Base-by-base conservation (phyloP, 2,888 invertebrate genomes). In the Gonocerus acuteangulatus region DNA sequence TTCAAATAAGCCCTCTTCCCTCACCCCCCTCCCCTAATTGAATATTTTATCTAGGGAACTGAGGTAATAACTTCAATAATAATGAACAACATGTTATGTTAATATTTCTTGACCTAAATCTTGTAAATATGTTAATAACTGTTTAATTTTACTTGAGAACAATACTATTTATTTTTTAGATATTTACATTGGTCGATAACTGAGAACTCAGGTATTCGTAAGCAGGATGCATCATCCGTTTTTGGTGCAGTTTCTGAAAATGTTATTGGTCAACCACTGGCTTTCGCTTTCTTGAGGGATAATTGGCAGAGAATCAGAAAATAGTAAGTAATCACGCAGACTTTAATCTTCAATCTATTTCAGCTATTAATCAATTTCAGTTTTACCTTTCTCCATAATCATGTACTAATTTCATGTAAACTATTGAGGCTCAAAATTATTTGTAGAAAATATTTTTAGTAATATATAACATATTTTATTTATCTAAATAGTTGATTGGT, bases 141-240 rank as follows among this genome's bases (percentile, higher is more conserved):
- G n/a, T n/a, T n/a, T n/a, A n/a, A n/a, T n/a, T n/a, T n/a, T n/a
- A n/a, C n/a, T n/a, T 27, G 27, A 27, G 27, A 9, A 4, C 4
- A 27, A 27, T 6, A 6, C 9, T 27, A 27, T 23, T 4, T 22
- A 54, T 21, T 18, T 64, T 62, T 65, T 1, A 83, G 85, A 70
- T 92, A 87, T 71, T 75, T 93, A 63, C 84, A 87, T 61, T 81
- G 87, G 74, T 80, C 89, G 0, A 74, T 89, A 18, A 80, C 82
- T 1, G 84, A 85, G 48, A 83, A 84, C 69, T 82, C 84, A 6
- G 86, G 85, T 1, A 89, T 93, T 57, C 79, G 90, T 6, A 89
- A 89, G 70, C 92, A 93, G 72, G 92, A 93, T 71, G 81, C 85
- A 0, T 79, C 83, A 4, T 76, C 85, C 9, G 90, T 91, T 0